phyloP scores from a whole-genome alignment of 2,797 vertebrate genomes.

The Fringilla coelebs region DNA sequence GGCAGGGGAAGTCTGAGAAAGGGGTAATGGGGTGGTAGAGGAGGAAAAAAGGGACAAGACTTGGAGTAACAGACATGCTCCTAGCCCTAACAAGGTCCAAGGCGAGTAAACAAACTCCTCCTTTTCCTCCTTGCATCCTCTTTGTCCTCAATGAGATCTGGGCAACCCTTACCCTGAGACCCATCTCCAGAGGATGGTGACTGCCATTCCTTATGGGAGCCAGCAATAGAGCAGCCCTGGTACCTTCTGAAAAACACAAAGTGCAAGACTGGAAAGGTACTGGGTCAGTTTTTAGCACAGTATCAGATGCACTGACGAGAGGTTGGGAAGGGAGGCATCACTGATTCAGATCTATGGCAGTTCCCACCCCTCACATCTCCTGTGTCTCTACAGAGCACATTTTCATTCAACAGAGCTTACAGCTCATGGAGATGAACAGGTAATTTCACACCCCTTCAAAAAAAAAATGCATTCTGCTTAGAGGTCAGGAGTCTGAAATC shows the following conservation, averaged over 20 bases:
- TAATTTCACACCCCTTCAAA: not conserved
- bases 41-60: not conserved
- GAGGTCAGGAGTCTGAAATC: constrained; percentile 12
- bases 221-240: not conserved
- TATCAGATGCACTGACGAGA: too few species aligned
- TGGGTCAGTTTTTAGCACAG: not conserved
- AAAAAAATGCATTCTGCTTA: not conserved
- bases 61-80: accelerated
- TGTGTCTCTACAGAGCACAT: not conserved
- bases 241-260: not conserved
- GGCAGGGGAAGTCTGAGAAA: not conserved
- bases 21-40: not conserved
- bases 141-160: accelerated
- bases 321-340: not conserved
- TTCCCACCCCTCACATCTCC: not conserved
- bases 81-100: not conserved
- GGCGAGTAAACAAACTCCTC: not conserved
- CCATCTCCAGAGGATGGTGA: not conserved
- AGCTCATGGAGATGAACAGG: not conserved
- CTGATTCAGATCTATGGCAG: not conserved
- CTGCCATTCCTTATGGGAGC: not conserved
- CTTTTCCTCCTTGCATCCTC: not conserved
- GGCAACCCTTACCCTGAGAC: not conserved
- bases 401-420: not conserved
- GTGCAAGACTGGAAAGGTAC: not conserved